These are phyloP conservation scores for Drosophila melanocephala DNA, from an alignment of 2,888 invertebrate genomes.

Conservation along the genomic window DNA sequence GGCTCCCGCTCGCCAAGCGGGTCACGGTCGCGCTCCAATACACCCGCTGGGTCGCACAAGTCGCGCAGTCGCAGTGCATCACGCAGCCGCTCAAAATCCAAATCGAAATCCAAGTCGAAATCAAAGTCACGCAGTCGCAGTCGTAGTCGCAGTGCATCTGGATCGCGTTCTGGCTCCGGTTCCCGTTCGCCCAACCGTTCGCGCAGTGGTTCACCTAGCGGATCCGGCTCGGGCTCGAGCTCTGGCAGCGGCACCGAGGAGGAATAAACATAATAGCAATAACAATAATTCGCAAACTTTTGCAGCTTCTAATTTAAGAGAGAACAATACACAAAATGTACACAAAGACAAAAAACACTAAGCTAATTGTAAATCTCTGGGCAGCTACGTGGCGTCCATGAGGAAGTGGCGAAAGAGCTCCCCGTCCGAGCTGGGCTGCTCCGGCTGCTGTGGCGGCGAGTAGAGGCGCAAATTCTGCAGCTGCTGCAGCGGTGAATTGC, in stretches of 20 bases:
- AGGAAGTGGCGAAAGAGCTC: conserved; percentile 70
- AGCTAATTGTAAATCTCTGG: conserved; percentile 3
- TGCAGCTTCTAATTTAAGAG: conserved; percentile 30
- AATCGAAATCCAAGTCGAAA: conserved; percentile 30
- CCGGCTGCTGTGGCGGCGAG: conserved; percentile 80
- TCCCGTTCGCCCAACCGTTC: conserved; percentile 85
- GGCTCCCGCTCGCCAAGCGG: conserved; percentile 65
- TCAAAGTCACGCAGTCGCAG: conserved; percentile 73
- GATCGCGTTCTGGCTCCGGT: conserved; percentile 80
- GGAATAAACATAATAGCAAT: conserved; percentile 50
- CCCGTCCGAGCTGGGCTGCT: conserved; percentile 61
- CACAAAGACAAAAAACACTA: conserved; percentile 27
- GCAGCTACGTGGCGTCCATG: conserved; percentile 66
- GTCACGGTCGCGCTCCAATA: conserved; percentile 64
- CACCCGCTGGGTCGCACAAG: conserved; percentile 80
- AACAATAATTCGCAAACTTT: conserved; percentile 10
- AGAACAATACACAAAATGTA: conserved; percentile 34
- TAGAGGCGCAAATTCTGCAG: conserved; percentile 89
- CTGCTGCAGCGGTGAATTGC: conserved; percentile 89
- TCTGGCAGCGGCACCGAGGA: conserved; percentile 84
- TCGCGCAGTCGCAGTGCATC: conserved; percentile 74
- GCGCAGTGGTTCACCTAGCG: conserved; percentile 77
- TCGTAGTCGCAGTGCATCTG: conserved; percentile 59
- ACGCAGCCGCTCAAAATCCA: conserved; percentile 21
- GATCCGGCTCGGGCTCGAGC: conserved; percentile 79